Base-by-base conservation (phyloP, 2,888 invertebrate species). In the Galerucella nymphaeae region DNA sequence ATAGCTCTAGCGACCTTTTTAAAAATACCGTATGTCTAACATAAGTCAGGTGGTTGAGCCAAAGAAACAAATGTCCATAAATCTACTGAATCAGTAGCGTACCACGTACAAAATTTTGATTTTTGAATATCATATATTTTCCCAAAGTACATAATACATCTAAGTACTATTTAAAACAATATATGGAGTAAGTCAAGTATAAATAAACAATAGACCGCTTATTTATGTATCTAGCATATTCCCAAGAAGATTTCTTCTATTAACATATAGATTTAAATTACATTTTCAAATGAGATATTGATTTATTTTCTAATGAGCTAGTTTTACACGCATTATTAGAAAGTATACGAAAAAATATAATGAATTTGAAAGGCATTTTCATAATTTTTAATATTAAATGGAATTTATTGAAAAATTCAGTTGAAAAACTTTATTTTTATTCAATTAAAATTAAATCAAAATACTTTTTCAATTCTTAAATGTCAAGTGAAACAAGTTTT, bases 401-500 rank as follows among this genome's bases (percentile, higher is more conserved):
- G 30, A 11, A 45, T 45, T 13, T 45, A 45, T 13, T 11, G 1
- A 30, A 30, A 30, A 30, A 8, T 30, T 30, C 30, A 30, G 30
- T 30, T 30, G 8, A 30, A 30, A 30, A 30, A 30, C 30, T 30
- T 30, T 30, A 30, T 30, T 30, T 30, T 8, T 30, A 30, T 8
- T 1, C 6, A 30, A 30, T 30, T 30, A 0, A 30, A 30, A 8
- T 53, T n/a, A 16, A 18, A 16, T 16, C n/a, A n/a, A 53, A 18
- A 9, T 10, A 10, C 10, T 10, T 0, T 53, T 53, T 53, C 53
- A 30, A 30, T 58, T n/a, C 13, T 2, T 18, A 62, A 62, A 42
- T 62, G 61, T 62, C 61, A 62, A 62, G 61, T 41, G 2, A 1
- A 62, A 62, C 61, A 9, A 62, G 41, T 42, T 42, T 42, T 62